Percentiles rank a stretch among this genome's conserved stretches.
Evolutionary conservation across 2,888 invertebrate species (phyloP).

Genomic region (Prenolepis imparis): DNA sequence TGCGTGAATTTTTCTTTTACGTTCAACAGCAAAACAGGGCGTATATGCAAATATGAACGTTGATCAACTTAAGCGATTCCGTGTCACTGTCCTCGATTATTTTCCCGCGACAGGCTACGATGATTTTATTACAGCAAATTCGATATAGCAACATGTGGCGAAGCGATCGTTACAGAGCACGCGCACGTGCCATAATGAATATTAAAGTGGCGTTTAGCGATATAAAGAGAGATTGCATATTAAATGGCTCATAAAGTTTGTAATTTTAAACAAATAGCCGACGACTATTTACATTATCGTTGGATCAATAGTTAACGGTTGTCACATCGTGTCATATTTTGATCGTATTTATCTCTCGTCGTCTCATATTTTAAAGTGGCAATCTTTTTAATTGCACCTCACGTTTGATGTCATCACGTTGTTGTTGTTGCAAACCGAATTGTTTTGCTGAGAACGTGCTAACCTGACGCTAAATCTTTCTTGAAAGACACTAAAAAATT

Average conservation of each 20-base stretch:
- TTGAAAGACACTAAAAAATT: slow-evolving; percentile 17
- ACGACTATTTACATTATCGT: not conserved
- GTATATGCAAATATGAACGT: slow-evolving; percentile 19
- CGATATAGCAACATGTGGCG: slow-evolving; percentile 8
- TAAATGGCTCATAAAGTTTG: slow-evolving; percentile 26
- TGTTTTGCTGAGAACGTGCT: not conserved
- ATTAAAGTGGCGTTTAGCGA: slow-evolving; percentile 29
- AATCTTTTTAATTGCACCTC: not conserved
- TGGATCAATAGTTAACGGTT: not conserved
- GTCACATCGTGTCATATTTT: not conserved
- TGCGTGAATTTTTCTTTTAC: not conserved
- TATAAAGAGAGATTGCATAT: slow-evolving; percentile 26
- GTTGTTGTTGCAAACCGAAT: not conserved
- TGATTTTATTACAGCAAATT: slow-evolving; percentile 15
- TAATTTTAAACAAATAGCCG: slow-evolving; percentile 8
- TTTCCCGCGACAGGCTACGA: not conserved
- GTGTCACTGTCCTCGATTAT: not conserved
- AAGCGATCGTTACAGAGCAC: not conserved
- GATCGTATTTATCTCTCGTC: not conserved
- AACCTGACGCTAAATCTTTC: not conserved
- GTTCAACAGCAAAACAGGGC: not conserved
- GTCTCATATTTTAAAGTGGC: not conserved
- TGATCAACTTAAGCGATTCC: slow-evolving; percentile 12
- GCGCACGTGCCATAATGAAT: not conserved
- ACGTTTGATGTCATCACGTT: not conserved